Conservation (phyloP, 1,140 invertebrate species). For the Lethrus apterus region DNA sequence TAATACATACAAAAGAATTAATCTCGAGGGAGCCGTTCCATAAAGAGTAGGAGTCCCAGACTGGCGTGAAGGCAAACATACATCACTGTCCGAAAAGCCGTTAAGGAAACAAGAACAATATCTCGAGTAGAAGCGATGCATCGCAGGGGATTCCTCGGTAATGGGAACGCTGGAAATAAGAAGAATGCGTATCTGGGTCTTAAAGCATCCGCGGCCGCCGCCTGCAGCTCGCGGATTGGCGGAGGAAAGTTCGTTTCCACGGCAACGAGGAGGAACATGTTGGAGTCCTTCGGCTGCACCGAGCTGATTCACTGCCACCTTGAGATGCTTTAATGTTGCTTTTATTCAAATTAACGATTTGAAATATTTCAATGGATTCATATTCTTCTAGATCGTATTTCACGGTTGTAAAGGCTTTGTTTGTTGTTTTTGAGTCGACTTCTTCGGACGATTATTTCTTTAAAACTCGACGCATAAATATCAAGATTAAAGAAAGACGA, state of each 20-base stretch:
- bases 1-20: conserved; percentile 4
- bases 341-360: conserved; percentile 43
- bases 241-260: conserved; percentile 33
- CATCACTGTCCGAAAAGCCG: conserved; percentile 30
- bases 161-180: conserved; percentile 28
- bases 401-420: too few species aligned
- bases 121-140: conserved; percentile 26
- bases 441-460: too few species aligned
- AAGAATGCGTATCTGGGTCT: conserved; percentile 35
- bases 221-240: conserved; percentile 34
- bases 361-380: conserved; percentile 39
- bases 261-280: conserved; percentile 37
- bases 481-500: too few species aligned
- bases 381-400: too few species aligned
- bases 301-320: conserved; percentile 41
- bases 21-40: conserved; percentile 7
- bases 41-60: conserved; percentile 9
- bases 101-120: conserved; percentile 32
- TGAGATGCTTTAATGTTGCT: conserved; percentile 43
- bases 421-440: too few species aligned
- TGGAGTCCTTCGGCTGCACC: conserved; percentile 30
- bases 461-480: too few species aligned
- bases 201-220: conserved; percentile 37
- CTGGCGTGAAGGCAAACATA: conserved; percentile 15
- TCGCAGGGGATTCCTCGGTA: conserved; percentile 31